Percentiles rank a stretch among this genome's conserved stretches.
phyloP scores from a whole-genome alignment of 1,140 invertebrate species.

The Planococcus citri region DNA sequence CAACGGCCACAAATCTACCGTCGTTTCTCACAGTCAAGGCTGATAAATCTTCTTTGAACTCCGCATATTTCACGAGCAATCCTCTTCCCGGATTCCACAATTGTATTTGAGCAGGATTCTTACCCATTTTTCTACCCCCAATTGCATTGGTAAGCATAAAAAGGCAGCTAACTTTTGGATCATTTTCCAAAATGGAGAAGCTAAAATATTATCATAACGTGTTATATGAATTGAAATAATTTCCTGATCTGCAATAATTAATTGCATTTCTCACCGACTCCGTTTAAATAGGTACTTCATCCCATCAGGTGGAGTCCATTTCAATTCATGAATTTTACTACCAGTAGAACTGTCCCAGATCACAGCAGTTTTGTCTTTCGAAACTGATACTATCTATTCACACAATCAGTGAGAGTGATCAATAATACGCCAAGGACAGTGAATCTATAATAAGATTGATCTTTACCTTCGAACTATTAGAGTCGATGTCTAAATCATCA shows the following conservation, averaged over 20 bases:
- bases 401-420: background rate
- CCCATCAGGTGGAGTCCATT: constrained; percentile 45
- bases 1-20: constrained; percentile 79
- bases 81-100: constrained; percentile 51
- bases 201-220: constrained; percentile 35
- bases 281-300: constrained; percentile 30
- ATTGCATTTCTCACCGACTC: constrained; percentile 29
- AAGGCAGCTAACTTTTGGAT: constrained; percentile 48
- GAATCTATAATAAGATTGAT: constrained; percentile 24
- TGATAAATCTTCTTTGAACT: constrained; percentile 60
- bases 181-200: constrained; percentile 54
- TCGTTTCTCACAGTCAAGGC: constrained; percentile 79
- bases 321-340: constrained; percentile 51
- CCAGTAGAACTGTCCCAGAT: constrained; percentile 61
- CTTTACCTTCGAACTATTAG: constrained; percentile 48
- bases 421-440: background rate
- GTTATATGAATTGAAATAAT: background rate
- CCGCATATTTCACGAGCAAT: constrained; percentile 39
- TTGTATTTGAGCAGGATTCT: constrained; percentile 42
- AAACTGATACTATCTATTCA: constrained; percentile 65
- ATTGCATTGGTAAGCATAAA: constrained; percentile 73
- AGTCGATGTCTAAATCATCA: constrained; percentile 83
- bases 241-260: constrained; percentile 21
- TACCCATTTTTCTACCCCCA: constrained; percentile 40
- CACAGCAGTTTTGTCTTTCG: constrained; percentile 69